Evolutionary conservation across 2,888 invertebrate species (phyloP).

Genomic region (Mesorhabditis sp.): DNA sequence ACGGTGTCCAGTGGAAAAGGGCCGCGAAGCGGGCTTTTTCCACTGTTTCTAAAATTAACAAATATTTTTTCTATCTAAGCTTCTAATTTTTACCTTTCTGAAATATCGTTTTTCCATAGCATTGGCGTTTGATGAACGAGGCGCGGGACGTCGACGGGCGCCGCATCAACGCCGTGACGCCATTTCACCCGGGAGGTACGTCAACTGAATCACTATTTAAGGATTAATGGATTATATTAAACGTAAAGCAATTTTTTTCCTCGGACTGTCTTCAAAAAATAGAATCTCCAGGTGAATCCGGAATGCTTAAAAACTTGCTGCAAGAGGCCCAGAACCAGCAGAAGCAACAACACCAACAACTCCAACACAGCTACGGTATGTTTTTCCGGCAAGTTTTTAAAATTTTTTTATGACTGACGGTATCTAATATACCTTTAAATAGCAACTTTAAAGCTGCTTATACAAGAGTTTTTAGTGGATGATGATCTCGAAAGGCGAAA

Average conservation of each 20-base stretch:
- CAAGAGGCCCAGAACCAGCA: background rate
- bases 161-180: constrained; percentile 3
- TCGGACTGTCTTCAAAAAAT: no score
- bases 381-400: background rate
- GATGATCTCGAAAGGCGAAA: background rate
- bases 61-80: no score
- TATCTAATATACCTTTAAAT: no score
- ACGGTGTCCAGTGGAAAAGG: no score
- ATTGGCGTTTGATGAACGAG: background rate
- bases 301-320: background rate
- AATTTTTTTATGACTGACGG: background rate
- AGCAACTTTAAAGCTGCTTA: no score
- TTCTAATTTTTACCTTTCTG: no score
- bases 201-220: no score
- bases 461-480: background rate
- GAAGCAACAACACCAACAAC: constrained; percentile 2
- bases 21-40: no score
- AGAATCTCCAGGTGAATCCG: background rate
- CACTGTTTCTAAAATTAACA: no score
- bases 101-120: no score
- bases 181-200: background rate
- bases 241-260: no score
- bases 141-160: background rate
- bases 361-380: background rate
- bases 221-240: no score